phyloP scores from a whole-genome alignment of 2,888 invertebrate species.

The Cremastobaeus sp. region DNA sequence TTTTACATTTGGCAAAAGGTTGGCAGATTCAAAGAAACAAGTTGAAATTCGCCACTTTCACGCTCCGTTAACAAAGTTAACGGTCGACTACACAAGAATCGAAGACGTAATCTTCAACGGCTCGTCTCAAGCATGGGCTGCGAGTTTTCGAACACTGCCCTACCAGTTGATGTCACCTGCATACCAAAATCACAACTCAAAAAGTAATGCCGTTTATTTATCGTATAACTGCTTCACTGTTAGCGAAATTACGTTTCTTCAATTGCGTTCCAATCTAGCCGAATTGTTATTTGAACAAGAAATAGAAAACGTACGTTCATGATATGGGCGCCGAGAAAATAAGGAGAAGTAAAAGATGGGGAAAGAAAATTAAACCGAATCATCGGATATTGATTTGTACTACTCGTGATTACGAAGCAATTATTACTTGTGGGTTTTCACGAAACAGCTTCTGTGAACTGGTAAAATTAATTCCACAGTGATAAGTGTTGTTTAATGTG shows the following conservation, averaged over 20 bases:
- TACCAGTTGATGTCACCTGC: slow-evolving; percentile 44
- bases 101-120: slow-evolving; percentile 57
- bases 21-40: slow-evolving; percentile 38
- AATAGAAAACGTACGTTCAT: slow-evolving; percentile 46
- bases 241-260: slow-evolving; percentile 41
- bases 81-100: slow-evolving; percentile 52
- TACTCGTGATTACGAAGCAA: slow-evolving; percentile 6
- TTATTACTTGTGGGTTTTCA: background rate
- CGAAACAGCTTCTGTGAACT: too few species aligned
- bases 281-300: slow-evolving; percentile 48
- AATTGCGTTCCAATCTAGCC: slow-evolving; percentile 37
- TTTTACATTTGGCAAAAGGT: too few species aligned
- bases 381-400: slow-evolving; percentile 40
- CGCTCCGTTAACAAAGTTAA: slow-evolving; percentile 61
- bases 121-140: slow-evolving; percentile 45
- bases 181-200: slow-evolving; percentile 41
- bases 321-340: slow-evolving; percentile 34
- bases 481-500: too few species aligned
- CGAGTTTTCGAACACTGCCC: slow-evolving; percentile 40
- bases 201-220: slow-evolving; percentile 51
- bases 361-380: slow-evolving; percentile 37
- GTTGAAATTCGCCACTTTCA: slow-evolving; percentile 62
- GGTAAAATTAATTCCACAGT: too few species aligned
- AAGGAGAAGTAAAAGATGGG: slow-evolving; percentile 6
- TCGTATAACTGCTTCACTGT: slow-evolving; percentile 37